Base-by-base conservation (phyloP, 2,113 vertebrate genomes). In the Siniperca chuatsi region DNA sequence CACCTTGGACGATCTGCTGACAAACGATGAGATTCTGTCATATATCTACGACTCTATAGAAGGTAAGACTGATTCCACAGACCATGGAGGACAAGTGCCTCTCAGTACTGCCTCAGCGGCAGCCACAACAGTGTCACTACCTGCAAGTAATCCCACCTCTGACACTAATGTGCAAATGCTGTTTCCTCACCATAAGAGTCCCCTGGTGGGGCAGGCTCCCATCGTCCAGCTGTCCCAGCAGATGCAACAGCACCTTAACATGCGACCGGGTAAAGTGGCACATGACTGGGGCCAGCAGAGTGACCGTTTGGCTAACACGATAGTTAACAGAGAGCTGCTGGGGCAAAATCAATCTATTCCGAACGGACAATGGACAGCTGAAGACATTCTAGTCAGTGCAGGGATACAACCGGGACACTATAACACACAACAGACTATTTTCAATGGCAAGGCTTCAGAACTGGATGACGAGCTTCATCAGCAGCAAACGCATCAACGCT, bases 1-100 rank as follows among this genome's bases (percentile, higher is more conserved):
- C 0, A 87, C 92, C 0, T 85, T 96, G 48, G 95, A 95, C 0
- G 79, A 96, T 74, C 83, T 94, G 69, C 83, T 97, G 11, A 88
- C 94, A 23, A 96, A 95, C 8, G 88, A 91, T 0, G 90, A 97
- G 79, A 94, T 97, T 72, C 92, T 96, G 2, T 96, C 96, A 2
- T 95, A 92, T 0, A 86, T 95, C 52, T 96, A 96, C 0, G 62
- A 95, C 68, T 93, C 87, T 0, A 87, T 94, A 1, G 90, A 94
- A 68, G 90, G 88, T 33, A 92, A 78, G 86, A 76, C 11, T 1
- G 88, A 90, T 2, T 42, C 76, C 4, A 18, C 80, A 0, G 89
- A 81, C 16, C 73, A 64, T 0, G 62, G 46, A 42, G 88, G 60
- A 80, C 88, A 76, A 87, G 70, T 21, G 23, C 79, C 71, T 75